phyloP scores from a whole-genome alignment of 2,888 invertebrate genomes.

The Osmoderma eremita region DNA sequence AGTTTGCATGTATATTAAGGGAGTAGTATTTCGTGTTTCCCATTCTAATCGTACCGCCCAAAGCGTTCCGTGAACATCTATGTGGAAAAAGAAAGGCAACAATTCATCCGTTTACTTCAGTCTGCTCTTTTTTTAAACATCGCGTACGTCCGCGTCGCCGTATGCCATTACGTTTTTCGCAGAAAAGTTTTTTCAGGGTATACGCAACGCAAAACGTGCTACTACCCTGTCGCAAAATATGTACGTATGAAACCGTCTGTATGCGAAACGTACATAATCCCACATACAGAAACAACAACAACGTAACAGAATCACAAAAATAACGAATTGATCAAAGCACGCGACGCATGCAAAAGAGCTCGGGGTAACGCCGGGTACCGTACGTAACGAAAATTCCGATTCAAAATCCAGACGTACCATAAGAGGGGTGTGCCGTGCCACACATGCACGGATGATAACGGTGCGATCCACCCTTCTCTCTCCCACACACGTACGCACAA shows the following conservation, averaged over 20 bases:
- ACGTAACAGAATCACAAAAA: constrained; percentile 10
- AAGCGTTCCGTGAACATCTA: constrained; percentile 2
- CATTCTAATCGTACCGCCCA: constrained; percentile 8
- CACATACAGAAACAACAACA: neutral
- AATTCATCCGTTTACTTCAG: constrained; percentile 3
- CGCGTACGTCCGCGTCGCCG: neutral
- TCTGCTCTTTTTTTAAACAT: constrained; percentile 7
- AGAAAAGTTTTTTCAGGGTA: neutral
- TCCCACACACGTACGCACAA: constrained; percentile 43
- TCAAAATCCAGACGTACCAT: constrained; percentile 41
- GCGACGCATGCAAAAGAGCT: constrained; percentile 44
- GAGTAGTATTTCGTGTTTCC: neutral
- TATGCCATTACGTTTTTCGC: constrained; percentile 4
- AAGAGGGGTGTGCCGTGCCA: constrained; percentile 1
- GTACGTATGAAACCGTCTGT: neutral
- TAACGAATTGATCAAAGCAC: constrained; percentile 48
- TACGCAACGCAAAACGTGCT: neutral
- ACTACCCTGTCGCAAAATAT: neutral
- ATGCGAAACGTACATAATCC: neutral
- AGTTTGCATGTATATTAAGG: constrained; percentile 15
- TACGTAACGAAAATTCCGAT: constrained; percentile 24
- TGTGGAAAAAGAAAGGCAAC: neutral
- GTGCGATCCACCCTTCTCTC: constrained; percentile 40
- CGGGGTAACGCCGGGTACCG: constrained; percentile 40
- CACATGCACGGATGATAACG: constrained; percentile 47